These are phyloP conservation scores for Liparis tanakae DNA, from an alignment of 2,797 vertebrate species.

Conservation along the genomic window DNA sequence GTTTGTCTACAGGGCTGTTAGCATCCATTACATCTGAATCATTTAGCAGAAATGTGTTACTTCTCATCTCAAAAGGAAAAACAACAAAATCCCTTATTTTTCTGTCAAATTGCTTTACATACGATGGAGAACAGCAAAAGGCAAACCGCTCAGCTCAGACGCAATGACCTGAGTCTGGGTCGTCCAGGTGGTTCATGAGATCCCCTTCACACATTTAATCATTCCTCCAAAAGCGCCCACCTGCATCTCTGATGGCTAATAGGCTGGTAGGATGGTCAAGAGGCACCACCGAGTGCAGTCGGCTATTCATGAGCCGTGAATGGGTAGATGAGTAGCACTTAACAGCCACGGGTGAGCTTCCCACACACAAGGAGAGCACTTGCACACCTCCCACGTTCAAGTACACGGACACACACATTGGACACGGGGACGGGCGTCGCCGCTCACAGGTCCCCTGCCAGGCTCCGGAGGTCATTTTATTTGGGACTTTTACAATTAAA, in stretches of 20 bases:
- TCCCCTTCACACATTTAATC: slow-evolving; percentile 21
- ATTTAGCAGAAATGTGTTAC: slow-evolving; percentile 11
- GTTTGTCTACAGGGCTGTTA: slow-evolving; percentile 7
- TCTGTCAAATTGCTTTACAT: background rate
- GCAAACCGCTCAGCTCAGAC: background rate
- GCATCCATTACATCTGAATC: slow-evolving; percentile 6
- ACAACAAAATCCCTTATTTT: background rate
- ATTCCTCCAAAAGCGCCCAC: slow-evolving; percentile 31
- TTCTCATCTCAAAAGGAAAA: background rate
- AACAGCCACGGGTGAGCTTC: slow-evolving; percentile 50
- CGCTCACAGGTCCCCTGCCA: slow-evolving; percentile 1
- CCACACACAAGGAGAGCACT: slow-evolving; percentile 45
- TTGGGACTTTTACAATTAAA: slow-evolving; percentile 60
- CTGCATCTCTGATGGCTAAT: slow-evolving; percentile 22
- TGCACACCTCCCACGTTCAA: slow-evolving; percentile 36
- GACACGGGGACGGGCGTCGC: slow-evolving; percentile 22
- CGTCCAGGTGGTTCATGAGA: slow-evolving; percentile 15
- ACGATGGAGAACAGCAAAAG: background rate
- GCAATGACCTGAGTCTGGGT: background rate
- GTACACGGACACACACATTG: slow-evolving; percentile 11
- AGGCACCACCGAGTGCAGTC: slow-evolving; percentile 31
- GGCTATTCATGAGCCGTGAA: slow-evolving; percentile 59
- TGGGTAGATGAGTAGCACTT: slow-evolving; percentile 58
- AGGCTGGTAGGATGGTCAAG: slow-evolving; percentile 19
- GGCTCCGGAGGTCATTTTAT: slow-evolving; percentile 44